Percentiles rank a stretch among this genome's conserved stretches.
These are phyloP conservation scores for Helicoverpa zea DNA, from an alignment of 1,140 invertebrate genomes.

Conservation along the genomic window DNA sequence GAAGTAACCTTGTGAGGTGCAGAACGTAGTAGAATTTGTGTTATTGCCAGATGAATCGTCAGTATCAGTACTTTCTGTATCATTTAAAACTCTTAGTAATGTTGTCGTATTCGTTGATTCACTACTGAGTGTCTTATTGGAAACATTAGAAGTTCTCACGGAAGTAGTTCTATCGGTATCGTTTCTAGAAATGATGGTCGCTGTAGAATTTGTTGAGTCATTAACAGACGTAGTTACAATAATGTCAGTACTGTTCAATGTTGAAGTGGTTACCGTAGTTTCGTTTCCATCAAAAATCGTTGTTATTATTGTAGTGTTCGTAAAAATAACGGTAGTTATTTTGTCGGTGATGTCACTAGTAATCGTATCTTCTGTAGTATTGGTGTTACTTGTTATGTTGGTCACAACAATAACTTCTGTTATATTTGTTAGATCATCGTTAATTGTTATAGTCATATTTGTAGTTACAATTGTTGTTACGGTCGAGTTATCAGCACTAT, in stretches of 20 bases:
- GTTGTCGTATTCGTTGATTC: slow-evolving; percentile 23
- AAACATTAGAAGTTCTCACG: neutral
- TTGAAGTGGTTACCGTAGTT: neutral
- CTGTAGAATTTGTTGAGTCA: neutral
- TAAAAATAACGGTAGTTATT: slow-evolving; percentile 3
- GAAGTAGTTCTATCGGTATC: neutral
- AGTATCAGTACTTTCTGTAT: neutral
- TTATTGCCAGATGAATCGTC: neutral
- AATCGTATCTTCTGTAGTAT: slow-evolving; percentile 18
- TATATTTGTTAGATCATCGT: slow-evolving; percentile 29
- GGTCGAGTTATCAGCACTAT: slow-evolving; percentile 15
- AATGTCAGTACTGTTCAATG: slow-evolving; percentile 16
- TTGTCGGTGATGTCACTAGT: slow-evolving; percentile 1
- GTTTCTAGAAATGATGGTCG: neutral
- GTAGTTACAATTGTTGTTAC: slow-evolving; percentile 21
- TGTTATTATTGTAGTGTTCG: slow-evolving; percentile 22
- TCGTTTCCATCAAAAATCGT: slow-evolving; percentile 20
- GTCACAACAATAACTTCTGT: slow-evolving; percentile 25
- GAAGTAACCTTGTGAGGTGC: neutral
- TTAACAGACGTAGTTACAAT: slow-evolving; percentile 3
- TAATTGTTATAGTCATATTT: slow-evolving; percentile 19
- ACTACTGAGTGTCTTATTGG: slow-evolving; percentile 20
- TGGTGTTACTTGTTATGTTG: slow-evolving; percentile 14
- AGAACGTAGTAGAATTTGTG: slow-evolving; percentile 7
- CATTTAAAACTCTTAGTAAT: neutral